Percentiles rank a stretch among this genome's conserved stretches.
Conservation (phyloP, 2,888 invertebrate species). For the Rhamphomyia laevipes region DNA sequence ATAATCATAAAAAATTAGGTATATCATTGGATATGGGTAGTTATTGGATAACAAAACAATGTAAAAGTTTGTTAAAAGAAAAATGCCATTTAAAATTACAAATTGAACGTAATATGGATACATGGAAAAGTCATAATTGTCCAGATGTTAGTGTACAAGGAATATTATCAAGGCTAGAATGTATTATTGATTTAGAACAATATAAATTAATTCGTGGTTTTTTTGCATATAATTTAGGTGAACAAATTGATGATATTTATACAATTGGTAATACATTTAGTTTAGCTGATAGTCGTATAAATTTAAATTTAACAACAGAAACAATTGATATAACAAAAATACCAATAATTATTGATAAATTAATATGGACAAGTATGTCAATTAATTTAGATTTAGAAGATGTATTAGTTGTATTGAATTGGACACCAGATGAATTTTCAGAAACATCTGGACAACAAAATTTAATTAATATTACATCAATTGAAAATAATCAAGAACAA, state of each 20-base stretch:
- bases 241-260: constrained; percentile 57
- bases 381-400: constrained; percentile 74
- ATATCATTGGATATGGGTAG: constrained; percentile 29
- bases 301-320: constrained; percentile 23
- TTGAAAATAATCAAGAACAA: constrained; percentile 13
- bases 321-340: constrained; percentile 17
- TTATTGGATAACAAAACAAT: constrained; percentile 33
- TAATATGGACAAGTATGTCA: constrained; percentile 67
- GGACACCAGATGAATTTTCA: constrained; percentile 37
- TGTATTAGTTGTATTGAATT: constrained; percentile 53
- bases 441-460: neutral
- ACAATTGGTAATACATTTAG: constrained; percentile 22
- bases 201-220: constrained; percentile 81
- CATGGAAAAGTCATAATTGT: constrained; percentile 41
- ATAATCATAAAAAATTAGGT: constrained; percentile 10
- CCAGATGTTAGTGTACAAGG: constrained; percentile 80
- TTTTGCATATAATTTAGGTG: constrained; percentile 80
- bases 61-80: constrained; percentile 64
- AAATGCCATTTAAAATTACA: constrained; percentile 69
- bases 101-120: constrained; percentile 71
- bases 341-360: constrained; percentile 31
- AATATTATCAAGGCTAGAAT: constrained; percentile 71
- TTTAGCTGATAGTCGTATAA: constrained; percentile 27
- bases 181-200: constrained; percentile 69
- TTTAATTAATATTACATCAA: neutral